Percentiles rank a stretch among this genome's conserved stretches.
These are phyloP conservation scores for Zapornia atra DNA, from an alignment of 2,113 vertebrate species.

Conservation along the genomic window DNA sequence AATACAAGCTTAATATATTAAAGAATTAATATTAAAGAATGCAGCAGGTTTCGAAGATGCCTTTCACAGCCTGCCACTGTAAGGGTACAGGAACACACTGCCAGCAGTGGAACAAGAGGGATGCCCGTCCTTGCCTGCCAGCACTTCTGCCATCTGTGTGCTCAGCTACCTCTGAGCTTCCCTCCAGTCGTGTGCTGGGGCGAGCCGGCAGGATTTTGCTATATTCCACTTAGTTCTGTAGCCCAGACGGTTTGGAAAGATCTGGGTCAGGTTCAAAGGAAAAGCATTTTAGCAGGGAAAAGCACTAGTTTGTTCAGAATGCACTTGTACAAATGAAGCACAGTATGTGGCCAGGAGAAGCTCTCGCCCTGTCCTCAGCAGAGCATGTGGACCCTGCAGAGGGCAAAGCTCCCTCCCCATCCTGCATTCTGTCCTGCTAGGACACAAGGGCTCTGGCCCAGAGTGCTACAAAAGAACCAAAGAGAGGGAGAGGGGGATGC, in stretches of 20 bases:
- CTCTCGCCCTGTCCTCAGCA: neutral
- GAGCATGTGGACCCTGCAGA: neutral
- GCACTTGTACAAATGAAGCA: neutral
- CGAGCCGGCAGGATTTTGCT: neutral
- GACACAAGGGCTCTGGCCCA: neutral
- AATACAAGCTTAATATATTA: neutral
- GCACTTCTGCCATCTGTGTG: fast-evolving
- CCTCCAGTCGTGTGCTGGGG: neutral
- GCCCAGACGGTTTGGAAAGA: neutral
- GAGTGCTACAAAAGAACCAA: neutral
- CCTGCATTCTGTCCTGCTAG: neutral
- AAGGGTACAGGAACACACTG: neutral
- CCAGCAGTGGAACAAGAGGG: neutral
- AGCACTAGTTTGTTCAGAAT: neutral
- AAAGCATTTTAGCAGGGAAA: conserved; percentile 40
- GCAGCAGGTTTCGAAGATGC: neutral
- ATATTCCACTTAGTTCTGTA: neutral
- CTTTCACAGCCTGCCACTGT: neutral
- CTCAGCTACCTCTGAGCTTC: fast-evolving
- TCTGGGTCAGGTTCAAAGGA: conserved; percentile 61
- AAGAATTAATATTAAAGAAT: neutral
- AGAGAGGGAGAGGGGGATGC: neutral
- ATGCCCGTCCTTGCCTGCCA: neutral
- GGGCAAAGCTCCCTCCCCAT: neutral
- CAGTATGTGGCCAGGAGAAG: neutral